These are phyloP conservation scores for Platalea minor DNA, from an alignment of 2,797 vertebrate genomes.

Conservation along the genomic window DNA sequence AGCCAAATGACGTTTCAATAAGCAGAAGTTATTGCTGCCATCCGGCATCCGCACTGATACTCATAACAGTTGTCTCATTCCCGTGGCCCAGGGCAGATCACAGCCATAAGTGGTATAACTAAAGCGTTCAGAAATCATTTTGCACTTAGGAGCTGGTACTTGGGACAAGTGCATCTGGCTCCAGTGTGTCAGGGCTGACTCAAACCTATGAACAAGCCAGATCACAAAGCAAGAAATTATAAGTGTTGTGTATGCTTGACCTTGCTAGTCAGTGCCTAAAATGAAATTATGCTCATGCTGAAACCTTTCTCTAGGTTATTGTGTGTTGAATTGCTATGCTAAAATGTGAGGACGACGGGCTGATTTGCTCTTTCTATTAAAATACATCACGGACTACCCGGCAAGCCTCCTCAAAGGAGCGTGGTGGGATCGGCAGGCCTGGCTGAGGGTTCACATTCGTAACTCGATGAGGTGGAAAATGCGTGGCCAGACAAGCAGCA, in stretches of 20 bases:
- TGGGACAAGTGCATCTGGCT: background rate
- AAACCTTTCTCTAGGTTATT: background rate
- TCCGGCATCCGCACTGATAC: background rate
- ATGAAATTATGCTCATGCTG: background rate
- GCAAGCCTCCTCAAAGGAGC: background rate
- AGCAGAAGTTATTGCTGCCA: background rate
- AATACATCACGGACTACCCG: background rate
- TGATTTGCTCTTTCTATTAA: background rate
- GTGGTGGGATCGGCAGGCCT: fast-evolving
- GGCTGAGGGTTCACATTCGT: fast-evolving
- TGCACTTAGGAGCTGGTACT: background rate
- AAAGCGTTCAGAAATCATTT: background rate
- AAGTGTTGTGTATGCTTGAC: background rate
- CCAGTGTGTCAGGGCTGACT: background rate
- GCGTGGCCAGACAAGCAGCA: background rate
- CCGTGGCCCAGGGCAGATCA: background rate
- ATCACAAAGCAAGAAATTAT: background rate
- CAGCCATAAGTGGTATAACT: background rate
- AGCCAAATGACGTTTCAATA: constrained; percentile 6
- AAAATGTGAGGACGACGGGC: background rate
- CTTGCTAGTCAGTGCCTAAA: background rate
- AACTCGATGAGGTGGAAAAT: background rate
- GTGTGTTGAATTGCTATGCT: background rate
- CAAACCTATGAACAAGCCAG: background rate
- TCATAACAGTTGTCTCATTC: background rate